Evolutionary conservation across 2,113 vertebrate species (phyloP), one percentile per base, ranked within the genome.

Genomic region (Plestiodon gilberti): DNA sequence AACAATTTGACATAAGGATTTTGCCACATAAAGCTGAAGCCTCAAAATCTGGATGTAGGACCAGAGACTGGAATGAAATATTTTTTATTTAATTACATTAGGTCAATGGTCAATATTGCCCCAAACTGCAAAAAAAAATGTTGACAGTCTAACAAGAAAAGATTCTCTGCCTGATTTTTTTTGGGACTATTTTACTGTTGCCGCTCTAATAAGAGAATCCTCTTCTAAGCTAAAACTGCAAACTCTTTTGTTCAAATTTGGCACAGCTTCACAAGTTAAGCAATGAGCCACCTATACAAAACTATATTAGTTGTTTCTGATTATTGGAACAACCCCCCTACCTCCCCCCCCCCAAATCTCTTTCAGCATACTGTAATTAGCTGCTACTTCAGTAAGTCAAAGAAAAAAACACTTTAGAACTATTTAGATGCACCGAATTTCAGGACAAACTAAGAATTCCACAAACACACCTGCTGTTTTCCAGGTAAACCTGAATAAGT

Each of bases 191-290:
- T 48, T 48, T 48, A 48, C 8, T 48, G 43, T 48, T 48, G 43
- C 4, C 4, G 4, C 43, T 48, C 43, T 48, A 48, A 48, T 8
- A 48, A 48, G 4, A 48, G 43, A 48, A 48, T 5, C 43, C 43
- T 48, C 4, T 13, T 43, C 79, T 30, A 38, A 86, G 90, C 89
- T 81, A 85, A 89, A 89, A 92, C 40, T 0, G 55, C 69, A 87
- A 1, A 61, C 61, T 88, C 84, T 85, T 62, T 65, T 65, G 65
- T 75, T 82, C 57, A 87, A 92, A 76, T 57, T 2, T 20, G 30
- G 7, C 30, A 22, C 15, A 80, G 35, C 18, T 80, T 40, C 78
- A 40, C 18, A 64, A 62, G 59, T 62, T 62, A 61, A 40, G 33
- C n/a, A 35, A 78, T 40, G 28, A 62, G 22, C 23, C 33, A 79